phyloP scores from a whole-genome alignment of 1,140 invertebrate genomes.

The Brachionus asplanchnoidis region DNA sequence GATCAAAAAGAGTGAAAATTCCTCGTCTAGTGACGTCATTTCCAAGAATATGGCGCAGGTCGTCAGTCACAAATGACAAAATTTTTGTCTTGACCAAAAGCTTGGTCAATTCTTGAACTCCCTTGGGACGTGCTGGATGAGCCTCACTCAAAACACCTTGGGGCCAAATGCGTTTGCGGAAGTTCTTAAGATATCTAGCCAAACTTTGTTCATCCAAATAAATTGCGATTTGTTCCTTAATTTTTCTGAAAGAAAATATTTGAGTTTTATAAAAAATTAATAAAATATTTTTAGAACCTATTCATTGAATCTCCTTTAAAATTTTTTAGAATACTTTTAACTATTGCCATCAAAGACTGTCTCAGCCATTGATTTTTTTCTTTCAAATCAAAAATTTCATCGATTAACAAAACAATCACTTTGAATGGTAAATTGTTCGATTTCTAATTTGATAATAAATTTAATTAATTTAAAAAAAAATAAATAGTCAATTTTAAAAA shows the following conservation, averaged over 20 bases:
- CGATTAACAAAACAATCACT: constrained; percentile 77
- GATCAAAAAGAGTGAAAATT: constrained; percentile 77
- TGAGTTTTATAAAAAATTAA: not conserved
- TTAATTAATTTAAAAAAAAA: not conserved
- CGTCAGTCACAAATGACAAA: constrained; percentile 69
- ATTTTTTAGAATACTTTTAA: constrained; percentile 72
- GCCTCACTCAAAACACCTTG: constrained; percentile 65
- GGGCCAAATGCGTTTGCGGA: constrained; percentile 69
- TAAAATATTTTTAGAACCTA: constrained; percentile 47
- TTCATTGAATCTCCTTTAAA: constrained; percentile 81
- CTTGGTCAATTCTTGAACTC: constrained; percentile 71
- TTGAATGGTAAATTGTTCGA: constrained; percentile 69
- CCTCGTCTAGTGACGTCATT: constrained; percentile 79
- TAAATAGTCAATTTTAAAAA: not conserved
- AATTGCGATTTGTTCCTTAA: constrained; percentile 79
- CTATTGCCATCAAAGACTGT: constrained; percentile 70
- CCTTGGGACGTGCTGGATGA: constrained; percentile 64
- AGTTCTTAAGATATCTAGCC: constrained; percentile 61
- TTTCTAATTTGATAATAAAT: not conserved
- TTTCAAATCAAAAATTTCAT: constrained; percentile 84
- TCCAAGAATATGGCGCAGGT: constrained; percentile 82
- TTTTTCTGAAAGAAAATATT: constrained; percentile 62
- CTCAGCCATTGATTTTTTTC: constrained; percentile 80
- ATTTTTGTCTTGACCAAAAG: constrained; percentile 78
- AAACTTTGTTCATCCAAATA: constrained; percentile 72